Percentiles rank a stretch among this genome's conserved stretches.
Evolutionary conservation across 2,797 vertebrate species (phyloP).

Genomic region (Passerculus sandwichensis): DNA sequence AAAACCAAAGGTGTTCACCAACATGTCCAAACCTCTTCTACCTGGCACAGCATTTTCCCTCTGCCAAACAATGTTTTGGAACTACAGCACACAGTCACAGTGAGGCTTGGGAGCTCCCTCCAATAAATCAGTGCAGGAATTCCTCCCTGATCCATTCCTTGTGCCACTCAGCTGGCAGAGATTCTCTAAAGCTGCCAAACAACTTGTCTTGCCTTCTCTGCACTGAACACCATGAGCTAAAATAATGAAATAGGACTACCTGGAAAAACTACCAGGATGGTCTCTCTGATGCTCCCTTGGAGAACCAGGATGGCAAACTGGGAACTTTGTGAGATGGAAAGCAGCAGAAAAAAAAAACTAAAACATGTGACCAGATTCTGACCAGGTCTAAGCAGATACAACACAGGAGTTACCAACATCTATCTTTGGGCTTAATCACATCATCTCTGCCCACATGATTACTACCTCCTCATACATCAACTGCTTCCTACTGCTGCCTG

Average conservation of each 20-base stretch:
- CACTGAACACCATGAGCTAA: neutral
- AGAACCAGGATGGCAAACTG: neutral
- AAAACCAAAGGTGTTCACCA: neutral
- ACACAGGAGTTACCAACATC: accelerated
- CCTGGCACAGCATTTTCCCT: neutral
- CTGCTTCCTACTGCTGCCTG: neutral
- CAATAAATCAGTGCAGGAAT: neutral
- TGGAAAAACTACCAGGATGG: neutral
- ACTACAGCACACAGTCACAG: neutral
- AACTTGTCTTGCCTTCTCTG: neutral
- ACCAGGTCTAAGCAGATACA: neutral
- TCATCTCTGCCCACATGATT: neutral
- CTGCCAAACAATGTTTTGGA: neutral
- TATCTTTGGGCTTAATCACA: neutral
- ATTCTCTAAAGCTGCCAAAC: neutral
- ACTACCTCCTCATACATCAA: neutral
- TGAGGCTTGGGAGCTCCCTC: neutral
- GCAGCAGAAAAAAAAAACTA: neutral
- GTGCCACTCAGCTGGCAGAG: accelerated
- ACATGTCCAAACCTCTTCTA: neutral
- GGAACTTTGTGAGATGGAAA: neutral
- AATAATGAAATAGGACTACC: neutral
- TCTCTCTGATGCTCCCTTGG: neutral
- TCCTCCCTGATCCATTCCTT: neutral
- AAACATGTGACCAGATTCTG: neutral